Evolutionary conservation across 2,888 invertebrate genomes (phyloP), one percentile per base, ranked within the genome.

Genomic region (Synanthedon formicaeformis): DNA sequence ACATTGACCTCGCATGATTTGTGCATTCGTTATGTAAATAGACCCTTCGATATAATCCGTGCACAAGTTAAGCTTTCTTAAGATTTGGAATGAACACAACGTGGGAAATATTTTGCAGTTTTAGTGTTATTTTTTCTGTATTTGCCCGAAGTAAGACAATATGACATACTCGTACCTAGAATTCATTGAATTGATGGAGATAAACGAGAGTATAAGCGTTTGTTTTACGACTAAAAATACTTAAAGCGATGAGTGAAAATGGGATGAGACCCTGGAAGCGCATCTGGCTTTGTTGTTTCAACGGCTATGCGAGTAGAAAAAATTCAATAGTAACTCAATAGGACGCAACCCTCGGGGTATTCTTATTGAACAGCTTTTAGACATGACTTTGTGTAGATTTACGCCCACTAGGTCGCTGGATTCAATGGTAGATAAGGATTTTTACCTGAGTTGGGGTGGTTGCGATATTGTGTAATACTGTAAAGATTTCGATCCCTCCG

Each of bases 231-330:
- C 8, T 45, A 13, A 45, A 45, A 45, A 45, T 54, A 50, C 55
- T 55, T 54, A 48, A 16, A 53, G 49, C 54, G 55, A 55, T 55
- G 51, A 54, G 41, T 53, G 52, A 52, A 51, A 57, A 54, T 52
- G 53, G 53, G 52, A 54, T 54, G 52, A 52, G 52, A 13, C 45
- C 45, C 2, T 45, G 45, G 45, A 16, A 59, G 54, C 65, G 57
- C 76, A 75, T 78, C 75, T 78, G 79, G 70, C 67, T 62, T 56
- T 63, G 66, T 55, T 56, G 53, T 58, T 67, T 71, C 67, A 66
- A 71, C 77, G 73, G 72, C 70, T 71, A 72, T 60, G 62, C 57
- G 58, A 57, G 61, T 62, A 55, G 58, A 55, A 53, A 56, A 59
- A 63, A 70, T 73, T 65, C 63, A 55, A 66, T 65, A 66, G 59